Evolutionary conservation across 2,797 vertebrate genomes (phyloP).

Genomic region (Xenopus petersii): DNA sequence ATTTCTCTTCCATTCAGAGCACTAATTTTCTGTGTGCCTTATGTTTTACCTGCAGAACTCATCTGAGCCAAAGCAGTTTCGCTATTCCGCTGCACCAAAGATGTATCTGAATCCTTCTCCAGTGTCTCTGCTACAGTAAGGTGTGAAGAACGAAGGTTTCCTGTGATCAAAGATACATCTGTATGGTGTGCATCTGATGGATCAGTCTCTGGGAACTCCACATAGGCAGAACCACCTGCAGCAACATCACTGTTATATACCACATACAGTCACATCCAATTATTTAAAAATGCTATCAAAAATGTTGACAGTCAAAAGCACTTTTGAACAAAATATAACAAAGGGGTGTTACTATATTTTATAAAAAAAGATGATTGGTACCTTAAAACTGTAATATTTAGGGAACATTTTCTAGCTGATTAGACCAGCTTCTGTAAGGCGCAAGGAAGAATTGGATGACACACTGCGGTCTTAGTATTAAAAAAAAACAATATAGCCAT

Average conservation of each 20-base stretch:
- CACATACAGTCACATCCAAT: neutral
- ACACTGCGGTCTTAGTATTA: too few species aligned
- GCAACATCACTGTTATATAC: neutral
- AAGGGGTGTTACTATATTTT: too few species aligned
- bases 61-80: constrained; percentile 65
- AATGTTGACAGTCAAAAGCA: too few species aligned
- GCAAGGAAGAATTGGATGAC: too few species aligned
- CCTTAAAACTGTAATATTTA: too few species aligned
- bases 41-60: constrained; percentile 69
- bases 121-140: constrained; percentile 19
- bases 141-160: constrained; percentile 69
- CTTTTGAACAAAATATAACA: too few species aligned
- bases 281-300: too few species aligned
- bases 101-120: constrained; percentile 31
- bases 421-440: too few species aligned
- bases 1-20: too few species aligned
- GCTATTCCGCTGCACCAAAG: constrained; percentile 69
- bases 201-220: constrained; percentile 66
- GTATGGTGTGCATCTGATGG: constrained; percentile 62
- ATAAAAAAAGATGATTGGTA: too few species aligned
- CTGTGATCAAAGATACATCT: constrained; percentile 87
- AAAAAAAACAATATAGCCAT: too few species aligned
- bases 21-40: neutral
- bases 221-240: constrained; percentile 75
- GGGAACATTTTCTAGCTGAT: too few species aligned